Base-by-base conservation (phyloP, 2,797 vertebrate species). In the Setipinna tenuifilis region DNA sequence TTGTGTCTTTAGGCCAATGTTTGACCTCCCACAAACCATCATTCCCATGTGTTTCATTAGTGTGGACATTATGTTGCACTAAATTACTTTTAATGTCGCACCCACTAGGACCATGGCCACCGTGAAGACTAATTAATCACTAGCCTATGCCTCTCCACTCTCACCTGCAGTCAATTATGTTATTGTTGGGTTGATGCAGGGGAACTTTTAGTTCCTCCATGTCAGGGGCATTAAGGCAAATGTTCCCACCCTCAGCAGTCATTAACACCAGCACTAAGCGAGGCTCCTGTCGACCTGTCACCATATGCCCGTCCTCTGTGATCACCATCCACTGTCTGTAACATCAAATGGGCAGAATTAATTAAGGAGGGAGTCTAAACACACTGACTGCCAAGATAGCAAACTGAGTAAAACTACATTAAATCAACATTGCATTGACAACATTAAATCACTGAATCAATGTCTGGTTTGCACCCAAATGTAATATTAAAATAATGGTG, bases 291-390 rank as follows among this genome's bases (percentile, higher is more conserved):
- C 98, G 93, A 59, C 94, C 98, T 0, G 98, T 98, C 82, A 98
- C 95, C 97, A 97, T 97, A 83, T 96, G 95, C 3, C 98, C 97
- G 0, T 97, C 96, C 84, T 98, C 97, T 0, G 94, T 96, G 84
- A 96, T 91, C 87, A 99, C 95, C 85, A 99, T 88, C 98, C 98
- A 99, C 87, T 98, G 97, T 88, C 98, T 98, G 93, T n/a, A 85
- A 59, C 0, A 28, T 86, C 82, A 46, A 85, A 86, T 6, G 5
- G 12, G 31, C 12, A 11, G 17, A 35, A 0, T 25, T 4, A 86
- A 68, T 25, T 31, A 87, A 6, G 3, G 1, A 71, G 31, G 31
- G 3, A 41, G 0, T 3, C 9, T 31, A 68, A 3, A 3, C 46
- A 48, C 46, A 48, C 4, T 48, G 46, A 48, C 46, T 4, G 10